Conservation (phyloP, 2,113 vertebrate species). For the Gopherus evgoodei region DNA sequence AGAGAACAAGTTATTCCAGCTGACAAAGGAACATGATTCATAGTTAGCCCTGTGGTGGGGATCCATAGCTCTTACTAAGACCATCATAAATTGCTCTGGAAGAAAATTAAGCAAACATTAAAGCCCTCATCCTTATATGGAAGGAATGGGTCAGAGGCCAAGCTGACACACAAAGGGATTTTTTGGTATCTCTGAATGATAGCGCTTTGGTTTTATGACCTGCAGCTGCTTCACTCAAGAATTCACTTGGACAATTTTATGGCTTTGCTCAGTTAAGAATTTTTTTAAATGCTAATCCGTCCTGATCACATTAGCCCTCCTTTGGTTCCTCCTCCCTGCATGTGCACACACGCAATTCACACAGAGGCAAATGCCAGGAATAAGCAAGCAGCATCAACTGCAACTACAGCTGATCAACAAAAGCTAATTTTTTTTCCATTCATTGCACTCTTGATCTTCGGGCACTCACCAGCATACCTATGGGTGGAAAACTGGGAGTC, state of each 20-base stretch:
- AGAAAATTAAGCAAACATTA: slow-evolving; percentile 66
- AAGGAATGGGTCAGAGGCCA: slow-evolving; percentile 48
- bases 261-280: slow-evolving; percentile 75
- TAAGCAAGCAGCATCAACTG: slow-evolving; percentile 56
- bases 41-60: neutral
- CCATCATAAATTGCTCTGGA: slow-evolving; percentile 6
- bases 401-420: slow-evolving; percentile 28
- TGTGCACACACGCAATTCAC: slow-evolving; percentile 42
- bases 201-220: slow-evolving; percentile 41
- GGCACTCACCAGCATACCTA: neutral
- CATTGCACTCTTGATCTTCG: neutral
- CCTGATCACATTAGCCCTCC: slow-evolving; percentile 66
- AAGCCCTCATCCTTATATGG: slow-evolving; percentile 57
- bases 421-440: slow-evolving; percentile 23
- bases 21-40: neutral
- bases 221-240: slow-evolving; percentile 69
- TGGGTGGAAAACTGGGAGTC: slow-evolving; percentile 37
- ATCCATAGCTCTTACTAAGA: neutral
- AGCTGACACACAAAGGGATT: slow-evolving; percentile 24
- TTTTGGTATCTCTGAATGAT: slow-evolving; percentile 67
- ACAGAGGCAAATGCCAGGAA: slow-evolving; percentile 63
- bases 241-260: slow-evolving; percentile 71
- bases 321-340: slow-evolving; percentile 43
- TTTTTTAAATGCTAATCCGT: slow-evolving; percentile 72
- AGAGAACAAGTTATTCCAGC: neutral